These are phyloP conservation scores for Lamprotornis superbus DNA, from an alignment of 2,113 vertebrate genomes.

Conservation along the genomic window DNA sequence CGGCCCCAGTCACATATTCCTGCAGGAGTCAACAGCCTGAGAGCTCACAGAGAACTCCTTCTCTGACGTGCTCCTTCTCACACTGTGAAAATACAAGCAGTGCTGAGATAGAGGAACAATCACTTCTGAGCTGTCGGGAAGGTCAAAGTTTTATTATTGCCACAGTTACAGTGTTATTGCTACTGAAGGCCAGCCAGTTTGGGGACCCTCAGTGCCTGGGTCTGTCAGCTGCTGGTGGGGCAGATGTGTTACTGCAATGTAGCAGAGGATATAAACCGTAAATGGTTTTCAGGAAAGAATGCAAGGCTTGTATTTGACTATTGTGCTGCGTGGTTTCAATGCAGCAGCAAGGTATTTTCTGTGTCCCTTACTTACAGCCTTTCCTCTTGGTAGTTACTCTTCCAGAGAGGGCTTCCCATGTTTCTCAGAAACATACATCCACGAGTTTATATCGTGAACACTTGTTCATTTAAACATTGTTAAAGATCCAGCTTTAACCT, in stretches of 20 bases:
- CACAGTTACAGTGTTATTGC: rapidly evolving
- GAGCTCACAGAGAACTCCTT: neutral
- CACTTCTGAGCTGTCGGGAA: rapidly evolving
- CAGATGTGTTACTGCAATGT: rapidly evolving
- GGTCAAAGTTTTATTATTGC: neutral
- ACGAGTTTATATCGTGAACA: neutral
- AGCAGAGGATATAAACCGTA: neutral
- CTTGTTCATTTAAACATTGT: neutral
- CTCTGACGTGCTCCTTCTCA: neutral
- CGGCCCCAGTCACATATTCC: rapidly evolving
- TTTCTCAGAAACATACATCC: neutral
- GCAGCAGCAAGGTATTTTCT: neutral
- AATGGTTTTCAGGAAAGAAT: neutral
- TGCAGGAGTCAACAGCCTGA: neutral
- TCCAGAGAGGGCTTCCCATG: neutral
- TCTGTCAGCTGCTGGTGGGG: neutral
- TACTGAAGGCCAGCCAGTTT: rapidly evolving
- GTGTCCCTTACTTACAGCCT: neutral
- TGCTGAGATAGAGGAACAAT: neutral
- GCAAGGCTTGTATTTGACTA: neutral
- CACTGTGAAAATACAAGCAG: neutral
- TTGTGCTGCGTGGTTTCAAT: neutral
- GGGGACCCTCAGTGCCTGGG: neutral
- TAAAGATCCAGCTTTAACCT: neutral
- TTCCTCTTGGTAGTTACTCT: neutral